A percentile compares a stretch with the other conserved stretches of the same genome.
Conservation (phyloP, 2,888 invertebrate genomes). For the Tillus elongatus region DNA sequence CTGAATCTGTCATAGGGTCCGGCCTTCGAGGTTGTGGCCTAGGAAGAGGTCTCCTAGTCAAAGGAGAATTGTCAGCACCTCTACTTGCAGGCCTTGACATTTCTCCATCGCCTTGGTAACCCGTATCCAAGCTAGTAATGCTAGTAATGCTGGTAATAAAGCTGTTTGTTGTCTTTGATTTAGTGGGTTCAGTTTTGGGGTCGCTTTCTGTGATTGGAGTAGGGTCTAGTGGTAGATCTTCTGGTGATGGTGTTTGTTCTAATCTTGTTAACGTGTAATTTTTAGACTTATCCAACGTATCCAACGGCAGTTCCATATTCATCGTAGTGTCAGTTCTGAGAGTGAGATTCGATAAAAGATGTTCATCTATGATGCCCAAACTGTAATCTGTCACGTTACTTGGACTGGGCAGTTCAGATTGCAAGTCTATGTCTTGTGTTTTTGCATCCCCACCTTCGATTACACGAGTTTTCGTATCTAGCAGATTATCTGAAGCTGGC, state of each 20-base stretch:
- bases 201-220: conserved; percentile 51
- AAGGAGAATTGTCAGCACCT: conserved; percentile 64
- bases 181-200: conserved; percentile 51
- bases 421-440: conserved; percentile 6
- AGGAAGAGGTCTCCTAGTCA: conserved; percentile 43
- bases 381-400: conserved; percentile 34
- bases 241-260: conserved; percentile 77
- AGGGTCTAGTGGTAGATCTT: conserved; percentile 73
- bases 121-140: conserved; percentile 85
- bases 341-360: conserved; percentile 47
- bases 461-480: no score
- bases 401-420: conserved; percentile 29
- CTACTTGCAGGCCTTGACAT: conserved; percentile 80
- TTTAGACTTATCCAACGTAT: conserved; percentile 37
- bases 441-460: conserved; percentile 9
- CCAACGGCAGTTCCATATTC: conserved; percentile 48
- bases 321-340: conserved; percentile 51
- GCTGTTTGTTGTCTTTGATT: conserved; percentile 62
- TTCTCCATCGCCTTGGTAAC: conserved; percentile 88
- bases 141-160: conserved; percentile 85
- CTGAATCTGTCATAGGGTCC: conserved; percentile 85
- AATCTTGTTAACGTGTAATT: conserved; percentile 44
- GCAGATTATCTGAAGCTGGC: background rate
- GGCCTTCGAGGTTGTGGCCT: conserved; percentile 54
- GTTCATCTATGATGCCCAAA: conserved; percentile 47